A percentile compares a stretch with the other conserved stretches of the same genome.
Evolutionary conservation across 2,888 invertebrate species (phyloP).

Genomic region (Apoderus coryli): DNA sequence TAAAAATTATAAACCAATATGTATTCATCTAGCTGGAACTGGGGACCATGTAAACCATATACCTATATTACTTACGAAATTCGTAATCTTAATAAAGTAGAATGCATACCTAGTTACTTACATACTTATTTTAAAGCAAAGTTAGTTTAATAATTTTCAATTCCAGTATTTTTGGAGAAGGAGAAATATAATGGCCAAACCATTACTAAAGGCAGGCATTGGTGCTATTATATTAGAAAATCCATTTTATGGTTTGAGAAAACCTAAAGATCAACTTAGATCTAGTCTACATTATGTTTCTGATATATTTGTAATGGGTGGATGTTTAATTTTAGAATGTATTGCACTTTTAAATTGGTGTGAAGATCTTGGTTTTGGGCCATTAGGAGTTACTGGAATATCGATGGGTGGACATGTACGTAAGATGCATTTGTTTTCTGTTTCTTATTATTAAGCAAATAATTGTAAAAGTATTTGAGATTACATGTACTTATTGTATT

Average conservation of each 20-base stretch:
- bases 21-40: constrained; percentile 92
- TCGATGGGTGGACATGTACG: constrained; percentile 98
- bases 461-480: no score
- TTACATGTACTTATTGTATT: no score
- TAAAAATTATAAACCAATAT: constrained; percentile 60
- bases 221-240: constrained; percentile 92
- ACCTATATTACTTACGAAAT: constrained; percentile 4
- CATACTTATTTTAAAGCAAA: no score
- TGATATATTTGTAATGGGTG: constrained; percentile 98
- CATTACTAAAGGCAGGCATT: constrained; percentile 80
- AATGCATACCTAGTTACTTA: no score
- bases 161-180: constrained; percentile 81
- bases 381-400: constrained; percentile 85
- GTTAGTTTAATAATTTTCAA: no score
- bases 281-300: constrained; percentile 90
- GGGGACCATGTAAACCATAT: constrained; percentile 76
- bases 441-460: no score
- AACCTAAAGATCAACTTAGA: constrained; percentile 74
- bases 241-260: constrained; percentile 85
- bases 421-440: constrained; percentile 21
- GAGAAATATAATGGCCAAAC: constrained; percentile 78
- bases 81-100: no score
- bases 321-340: constrained; percentile 86
- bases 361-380: constrained; percentile 78
- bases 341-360: constrained; percentile 89